Percentiles rank a stretch among this genome's conserved stretches.
Evolutionary conservation across 1,140 invertebrate species (phyloP).

Genomic region (Sarcophaga peregrina): DNA sequence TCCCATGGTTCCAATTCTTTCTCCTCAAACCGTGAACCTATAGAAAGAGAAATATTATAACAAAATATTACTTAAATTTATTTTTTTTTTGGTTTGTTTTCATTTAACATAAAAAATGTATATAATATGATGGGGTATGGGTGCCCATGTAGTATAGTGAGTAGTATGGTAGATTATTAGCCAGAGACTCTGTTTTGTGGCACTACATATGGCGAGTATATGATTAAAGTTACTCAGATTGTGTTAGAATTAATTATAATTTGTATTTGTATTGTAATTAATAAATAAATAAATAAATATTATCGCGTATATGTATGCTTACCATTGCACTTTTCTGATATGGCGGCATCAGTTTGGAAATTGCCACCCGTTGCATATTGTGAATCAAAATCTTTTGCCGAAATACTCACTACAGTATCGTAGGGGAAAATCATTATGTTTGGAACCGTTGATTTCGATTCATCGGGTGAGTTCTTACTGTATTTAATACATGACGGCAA

Average conservation of each 20-base stretch:
- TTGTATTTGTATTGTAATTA: neutral
- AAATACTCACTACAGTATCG: conserved; percentile 83
- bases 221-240: no score
- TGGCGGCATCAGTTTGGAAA: conserved; percentile 85
- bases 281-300: neutral
- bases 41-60: conserved; percentile 44
- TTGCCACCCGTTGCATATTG: conserved; percentile 87
- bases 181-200: no score
- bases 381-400: conserved; percentile 83
- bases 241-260: no score
- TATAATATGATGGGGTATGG: no score
- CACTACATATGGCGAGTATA: no score
- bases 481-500: conserved; percentile 82
- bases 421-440: conserved; percentile 89
- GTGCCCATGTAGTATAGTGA: no score
- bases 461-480: conserved; percentile 69
- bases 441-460: conserved; percentile 71
- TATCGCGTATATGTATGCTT: conserved; percentile 45
- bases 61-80: no score
- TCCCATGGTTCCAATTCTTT: conserved; percentile 92
- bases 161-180: no score
- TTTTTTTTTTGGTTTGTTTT: no score
- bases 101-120: no score
- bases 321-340: conserved; percentile 75
- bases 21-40: conserved; percentile 72